phyloP scores from a whole-genome alignment of 2,113 vertebrate species.

The Eublepharis macularius region DNA sequence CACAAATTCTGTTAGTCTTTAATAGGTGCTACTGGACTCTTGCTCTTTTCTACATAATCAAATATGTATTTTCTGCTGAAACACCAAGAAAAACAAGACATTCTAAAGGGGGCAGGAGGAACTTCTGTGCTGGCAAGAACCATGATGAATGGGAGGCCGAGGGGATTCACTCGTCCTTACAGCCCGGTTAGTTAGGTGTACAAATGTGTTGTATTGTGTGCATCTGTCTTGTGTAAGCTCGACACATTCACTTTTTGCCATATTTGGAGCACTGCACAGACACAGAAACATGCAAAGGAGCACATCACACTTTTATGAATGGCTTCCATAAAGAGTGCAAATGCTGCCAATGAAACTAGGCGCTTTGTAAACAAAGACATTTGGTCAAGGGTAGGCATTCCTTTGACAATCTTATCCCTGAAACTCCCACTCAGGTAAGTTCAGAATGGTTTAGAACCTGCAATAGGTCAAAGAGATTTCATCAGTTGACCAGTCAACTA shows the following conservation, averaged over 20 bases:
- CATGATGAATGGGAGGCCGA: no score
- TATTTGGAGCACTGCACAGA: not conserved
- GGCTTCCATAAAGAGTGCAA: not conserved
- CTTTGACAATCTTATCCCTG: not conserved
- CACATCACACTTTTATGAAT: not conserved
- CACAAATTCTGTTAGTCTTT: no score
- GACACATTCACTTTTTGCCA: not conserved
- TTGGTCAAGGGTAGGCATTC: not conserved
- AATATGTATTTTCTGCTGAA: no score
- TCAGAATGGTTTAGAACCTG: not conserved
- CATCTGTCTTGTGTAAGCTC: not conserved
- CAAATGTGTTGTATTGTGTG: not conserved
- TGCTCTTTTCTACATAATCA: no score
- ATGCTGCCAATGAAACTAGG: not conserved
- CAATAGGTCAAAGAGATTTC: no score
- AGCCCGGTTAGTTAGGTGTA: no score
- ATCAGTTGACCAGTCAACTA: no score
- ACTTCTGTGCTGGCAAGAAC: no score
- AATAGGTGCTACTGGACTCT: no score
- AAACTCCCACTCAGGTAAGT: not conserved
- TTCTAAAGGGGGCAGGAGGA: no score
- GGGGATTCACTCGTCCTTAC: no score
- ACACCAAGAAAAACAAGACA: no score
- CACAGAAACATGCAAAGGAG: not conserved
- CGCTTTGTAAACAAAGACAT: not conserved